Evolutionary conservation across 2,113 vertebrate species (phyloP).

Genomic region (Vireo altiloquus): DNA sequence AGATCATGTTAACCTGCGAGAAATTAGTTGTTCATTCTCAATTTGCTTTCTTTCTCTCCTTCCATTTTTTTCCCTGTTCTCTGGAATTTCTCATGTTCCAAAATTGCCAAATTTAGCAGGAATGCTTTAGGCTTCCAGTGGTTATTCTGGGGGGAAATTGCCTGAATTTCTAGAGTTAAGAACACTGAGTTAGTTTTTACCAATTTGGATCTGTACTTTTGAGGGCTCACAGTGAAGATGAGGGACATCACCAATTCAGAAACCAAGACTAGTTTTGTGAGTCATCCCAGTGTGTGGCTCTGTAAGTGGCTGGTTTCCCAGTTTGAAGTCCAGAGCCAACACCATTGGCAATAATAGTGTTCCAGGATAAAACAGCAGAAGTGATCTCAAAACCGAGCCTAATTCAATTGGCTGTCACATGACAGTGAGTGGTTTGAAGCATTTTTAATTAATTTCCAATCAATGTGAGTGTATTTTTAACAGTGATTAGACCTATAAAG

Average conservation of each 20-base stretch:
- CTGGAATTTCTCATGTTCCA: background rate
- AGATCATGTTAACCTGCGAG: fast-evolving
- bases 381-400: background rate
- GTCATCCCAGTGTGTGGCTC: fast-evolving
- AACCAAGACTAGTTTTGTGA: background rate
- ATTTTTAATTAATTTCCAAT: background rate
- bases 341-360: background rate
- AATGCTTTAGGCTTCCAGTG: background rate
- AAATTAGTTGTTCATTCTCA: background rate
- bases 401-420: background rate
- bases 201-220: background rate
- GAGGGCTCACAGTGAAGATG: background rate
- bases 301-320: background rate
- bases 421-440: background rate
- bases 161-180: background rate
- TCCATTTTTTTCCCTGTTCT: background rate
- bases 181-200: background rate
- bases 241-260: background rate
- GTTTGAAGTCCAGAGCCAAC: background rate
- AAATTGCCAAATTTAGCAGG: background rate
- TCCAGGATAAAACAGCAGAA: background rate
- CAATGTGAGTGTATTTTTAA: background rate
- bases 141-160: background rate
- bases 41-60: background rate
- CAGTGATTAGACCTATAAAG: background rate